Base-by-base conservation (phyloP, 2,113 vertebrate genomes). In the Macquaria ambigua region DNA sequence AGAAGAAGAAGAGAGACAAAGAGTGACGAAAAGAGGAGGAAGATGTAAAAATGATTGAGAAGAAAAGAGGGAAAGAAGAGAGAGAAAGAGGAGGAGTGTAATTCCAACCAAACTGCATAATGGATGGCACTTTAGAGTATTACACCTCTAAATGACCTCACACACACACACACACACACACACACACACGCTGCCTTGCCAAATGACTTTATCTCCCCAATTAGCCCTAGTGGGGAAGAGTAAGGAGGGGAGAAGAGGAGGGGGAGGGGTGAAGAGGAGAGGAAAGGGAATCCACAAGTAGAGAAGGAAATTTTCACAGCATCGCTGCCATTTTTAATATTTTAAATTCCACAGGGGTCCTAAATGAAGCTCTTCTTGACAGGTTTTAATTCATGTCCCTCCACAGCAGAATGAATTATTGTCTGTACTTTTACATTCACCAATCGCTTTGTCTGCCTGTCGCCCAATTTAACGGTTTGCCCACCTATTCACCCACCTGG, bases 71-170 rank as follows among this genome's bases (percentile, higher is more conserved):
- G 11, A 64, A 50, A 56, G 46, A 67, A 56, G 59, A 87, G 77
- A 70, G 59, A 74, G 64, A 58, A 20, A 84, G 48, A 85, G 63
- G 61, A 66, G 43, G 62, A 77, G 55, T 48, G 59, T 93, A 95
- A 96, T 96, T 96, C 95, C 93, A 96, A 96, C 69, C 62, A 95
- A 95, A 95, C 94, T 95, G 73, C 63, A 82, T 92, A 94, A 95
- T 91, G 89, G 87, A 93, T 85, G 87, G 81, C 90, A 91, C 90
- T 94, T 94, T 92, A 92, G 89, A 91, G 81, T 87, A 93, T 92
- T 93, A 93, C 90, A 92, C 90, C 84, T 92, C 77, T 43, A 64
- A 89, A 91, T 62, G 81, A 91, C 82, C 86, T 67, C 64, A 68
- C 78, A 84, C 79, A 41, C 58, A 43, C 41, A 31, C 28, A 63